A percentile compares a stretch with the other conserved stretches of the same genome.
These are phyloP conservation scores for Hyles euphorbiae DNA, from an alignment of 1,140 invertebrate genomes.

Conservation along the genomic window DNA sequence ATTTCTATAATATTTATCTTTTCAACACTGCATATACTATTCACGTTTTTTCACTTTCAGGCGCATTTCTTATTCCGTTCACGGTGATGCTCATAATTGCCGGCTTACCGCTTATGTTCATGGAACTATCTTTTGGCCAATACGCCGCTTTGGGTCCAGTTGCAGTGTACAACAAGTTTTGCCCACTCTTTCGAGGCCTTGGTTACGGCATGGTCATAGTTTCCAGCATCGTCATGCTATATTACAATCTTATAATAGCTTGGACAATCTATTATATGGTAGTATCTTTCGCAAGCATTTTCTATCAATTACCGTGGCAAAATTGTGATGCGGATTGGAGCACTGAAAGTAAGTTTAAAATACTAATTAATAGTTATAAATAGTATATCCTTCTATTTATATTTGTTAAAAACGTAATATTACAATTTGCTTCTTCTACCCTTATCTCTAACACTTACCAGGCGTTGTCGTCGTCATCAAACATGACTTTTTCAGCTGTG, in stretches of 20 bases:
- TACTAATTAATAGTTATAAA: neutral
- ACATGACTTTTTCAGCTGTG: no score
- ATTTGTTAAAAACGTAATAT: neutral
- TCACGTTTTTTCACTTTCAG: conserved; percentile 56
- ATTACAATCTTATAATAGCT: conserved; percentile 91
- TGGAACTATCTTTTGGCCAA: conserved; percentile 88
- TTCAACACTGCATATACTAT: neutral
- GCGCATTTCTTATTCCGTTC: conserved; percentile 89
- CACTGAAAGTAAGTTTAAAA: conserved; percentile 76
- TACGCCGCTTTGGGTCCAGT: conserved; percentile 84
- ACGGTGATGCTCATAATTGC: conserved; percentile 90
- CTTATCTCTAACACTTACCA: no score
- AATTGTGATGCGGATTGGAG: conserved; percentile 86
- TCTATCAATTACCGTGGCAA: conserved; percentile 84
- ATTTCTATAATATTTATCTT: no score
- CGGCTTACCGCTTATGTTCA: conserved; percentile 91
- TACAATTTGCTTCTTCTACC: no score
- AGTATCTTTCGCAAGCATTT: conserved; percentile 81
- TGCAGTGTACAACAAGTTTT: conserved; percentile 82
- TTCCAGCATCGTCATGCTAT: conserved; percentile 88
- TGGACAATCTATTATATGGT: conserved; percentile 91
- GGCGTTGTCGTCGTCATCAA: no score
- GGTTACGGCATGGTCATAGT: conserved; percentile 91
- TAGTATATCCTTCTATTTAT: neutral
- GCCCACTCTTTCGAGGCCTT: conserved; percentile 82